Evolutionary conservation across 2,797 vertebrate genomes (phyloP), one percentile per base, ranked within the genome.

Genomic region (Sitta carolinensis): DNA sequence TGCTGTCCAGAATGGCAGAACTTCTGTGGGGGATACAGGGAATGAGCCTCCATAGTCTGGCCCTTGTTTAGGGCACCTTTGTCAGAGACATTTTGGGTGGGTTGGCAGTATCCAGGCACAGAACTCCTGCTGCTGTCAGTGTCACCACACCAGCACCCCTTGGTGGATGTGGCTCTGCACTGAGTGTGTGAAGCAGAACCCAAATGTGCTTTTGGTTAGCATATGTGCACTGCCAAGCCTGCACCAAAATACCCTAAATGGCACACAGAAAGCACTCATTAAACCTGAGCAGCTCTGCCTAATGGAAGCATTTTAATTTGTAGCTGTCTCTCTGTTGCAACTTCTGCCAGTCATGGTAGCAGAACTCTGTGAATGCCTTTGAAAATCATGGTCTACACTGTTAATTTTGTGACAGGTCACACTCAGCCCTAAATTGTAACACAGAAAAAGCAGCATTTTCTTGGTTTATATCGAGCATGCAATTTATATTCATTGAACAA

Each of bases 401-500:
- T 78, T 94, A 17, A 63, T 86, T 94, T 90, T 82, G 59, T 84
- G 77, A 74, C 23, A 63, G 83, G 88, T 86, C 80, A 84, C 47
- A 45, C 62, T 84, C 66, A 52, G 59, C 48, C 84, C 77, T 76
- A 40, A 73, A 59, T 12, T 43, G 76, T 59, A 84, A 69, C 43
- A 26, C 45, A 64, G 69, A 48, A 89, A 70, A 61, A 70, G 59
- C 69, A 76, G 23, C 58, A 3, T 81, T 86, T 85, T 81, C n/a
- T 11, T 69, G 34, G 76, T 92, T 93, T 81, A 52, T 69, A 42
- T 63, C 1, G 4, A 90, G 70, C 32, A 5, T 52, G 76, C 67
- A 67, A 85, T 95, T 95, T 94, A 88, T 93, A 94, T 93, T 95
- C 83, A 87, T 86, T 84, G 79, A 94, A 74, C 66, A 93, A 88